Base-by-base conservation (phyloP, 2,888 invertebrate genomes). In the Gnatocerus cornutus region DNA sequence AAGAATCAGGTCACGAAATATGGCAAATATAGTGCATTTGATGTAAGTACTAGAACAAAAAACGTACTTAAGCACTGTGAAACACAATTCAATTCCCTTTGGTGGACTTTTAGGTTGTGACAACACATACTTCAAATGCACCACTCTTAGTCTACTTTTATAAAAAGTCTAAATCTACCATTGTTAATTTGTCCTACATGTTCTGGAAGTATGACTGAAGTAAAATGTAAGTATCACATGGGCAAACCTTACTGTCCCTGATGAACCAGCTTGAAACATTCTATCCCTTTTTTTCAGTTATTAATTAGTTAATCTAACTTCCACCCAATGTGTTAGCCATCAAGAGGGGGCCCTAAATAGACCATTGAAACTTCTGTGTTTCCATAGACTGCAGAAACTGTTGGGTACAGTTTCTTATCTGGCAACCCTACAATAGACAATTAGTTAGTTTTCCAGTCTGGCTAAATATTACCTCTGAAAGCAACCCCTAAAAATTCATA, bases 361-460 rank as follows among this genome's bases (percentile, higher is more conserved):
- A 98, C 96, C 98, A 99, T 98, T 37, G 98, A 97, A 41, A 99
- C 97, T 89, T 99, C 98, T 52, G 98, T 99, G 84, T 99, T 99
- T 70, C 99, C 99, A 87, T 99, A 99, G 8, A 99, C 99, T 69
- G 98, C 98, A 53, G 98, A 98, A 59, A 98, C 95, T 70, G 98
- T 95, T 70, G 99, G 98, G 85, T 93, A 99, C 61, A 99, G 88
- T 84, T 92, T 93, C 83, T 95, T 96, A 82, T 94, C 94, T 64
- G 98, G 98, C 84, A 98, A 89, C 78, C 96, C 95, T 95, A 84
- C 64, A 88, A 82, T 66, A 10, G 8, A 52, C 69, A 68, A 85
- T 41, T 59, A 68, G 46, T 9, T 14, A 30, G 39, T 41, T 16
- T 29, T 30, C 9, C 55, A 73, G 30, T 53, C 5, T 41, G 8